Percentiles rank a stretch among this genome's conserved stretches.
Evolutionary conservation across 1,140 invertebrate species (phyloP).

Genomic region (Pachyrhynchus sulphureomaculatus): DNA sequence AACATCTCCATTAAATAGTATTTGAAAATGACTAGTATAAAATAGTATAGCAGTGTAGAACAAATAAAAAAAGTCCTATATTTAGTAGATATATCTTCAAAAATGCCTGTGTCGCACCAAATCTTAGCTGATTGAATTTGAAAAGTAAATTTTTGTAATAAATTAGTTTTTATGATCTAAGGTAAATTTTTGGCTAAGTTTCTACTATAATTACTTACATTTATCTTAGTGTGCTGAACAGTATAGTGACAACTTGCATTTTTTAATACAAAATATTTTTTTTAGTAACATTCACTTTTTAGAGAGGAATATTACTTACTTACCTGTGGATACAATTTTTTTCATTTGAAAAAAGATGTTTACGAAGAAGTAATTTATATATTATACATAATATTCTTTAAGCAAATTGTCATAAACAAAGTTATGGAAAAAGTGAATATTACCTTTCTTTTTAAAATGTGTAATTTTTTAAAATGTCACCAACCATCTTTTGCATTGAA

Average conservation of each 20-base stretch:
- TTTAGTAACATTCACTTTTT: background rate
- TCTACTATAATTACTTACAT: constrained; percentile 22
- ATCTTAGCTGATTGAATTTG: constrained; percentile 7
- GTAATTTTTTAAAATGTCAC: background rate
- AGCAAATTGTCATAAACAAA: no score
- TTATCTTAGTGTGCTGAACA: constrained; percentile 15
- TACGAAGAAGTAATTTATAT: no score
- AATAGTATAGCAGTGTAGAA: no score
- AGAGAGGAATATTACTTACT: no score
- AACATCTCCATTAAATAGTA: background rate
- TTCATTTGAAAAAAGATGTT: no score
- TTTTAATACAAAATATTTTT: constrained; percentile 7
- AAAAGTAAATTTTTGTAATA: constrained; percentile 4
- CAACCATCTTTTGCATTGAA: background rate
- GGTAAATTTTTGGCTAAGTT: constrained; percentile 16
- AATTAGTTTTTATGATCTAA: constrained; percentile 5
- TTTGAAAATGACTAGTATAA: background rate
- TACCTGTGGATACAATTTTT: no score
- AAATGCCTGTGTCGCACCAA: background rate
- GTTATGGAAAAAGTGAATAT: background rate
- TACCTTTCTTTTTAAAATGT: background rate
- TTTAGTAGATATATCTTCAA: background rate
- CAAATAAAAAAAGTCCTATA: no score
- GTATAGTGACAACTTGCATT: constrained; percentile 7
- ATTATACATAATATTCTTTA: no score